Conservation (phyloP, 2,797 vertebrate species). For the Ctenopoma kingsleyae region DNA sequence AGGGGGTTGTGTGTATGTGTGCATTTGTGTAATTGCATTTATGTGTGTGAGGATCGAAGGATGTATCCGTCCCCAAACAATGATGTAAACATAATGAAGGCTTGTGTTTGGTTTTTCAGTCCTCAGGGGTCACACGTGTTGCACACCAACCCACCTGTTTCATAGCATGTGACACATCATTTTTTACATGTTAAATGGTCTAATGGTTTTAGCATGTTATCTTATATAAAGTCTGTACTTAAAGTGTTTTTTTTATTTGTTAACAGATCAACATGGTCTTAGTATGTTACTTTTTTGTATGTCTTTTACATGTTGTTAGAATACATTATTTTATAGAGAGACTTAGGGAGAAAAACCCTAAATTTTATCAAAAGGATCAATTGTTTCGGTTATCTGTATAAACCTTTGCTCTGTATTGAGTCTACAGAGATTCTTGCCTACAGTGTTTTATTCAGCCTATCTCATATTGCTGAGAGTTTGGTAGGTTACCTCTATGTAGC, state of each 20-base stretch:
- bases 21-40: slow-evolving; percentile 65
- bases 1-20: slow-evolving; percentile 63
- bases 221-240: slow-evolving; percentile 46
- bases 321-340: slow-evolving; percentile 57
- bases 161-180: slow-evolving; percentile 70
- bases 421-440: slow-evolving; percentile 50
- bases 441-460: slow-evolving; percentile 65
- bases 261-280: slow-evolving; percentile 53
- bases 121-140: slow-evolving; percentile 87
- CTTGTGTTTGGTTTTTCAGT: slow-evolving; percentile 72
- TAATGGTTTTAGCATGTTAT: slow-evolving; percentile 60
- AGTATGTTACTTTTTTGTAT: slow-evolving; percentile 47
- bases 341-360: slow-evolving; percentile 54
- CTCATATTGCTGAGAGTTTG: slow-evolving; percentile 49
- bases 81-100: slow-evolving; percentile 79
- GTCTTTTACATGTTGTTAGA: slow-evolving; percentile 53
- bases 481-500: slow-evolving; percentile 69
- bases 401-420: slow-evolving; percentile 49
- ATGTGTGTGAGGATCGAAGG: slow-evolving; percentile 60
- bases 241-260: slow-evolving; percentile 52
- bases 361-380: slow-evolving; percentile 44
- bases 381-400: slow-evolving; percentile 42
- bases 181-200: slow-evolving; percentile 51
- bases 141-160: slow-evolving; percentile 76
- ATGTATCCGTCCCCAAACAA: slow-evolving; percentile 71